Conservation (phyloP, 2,797 vertebrate genomes). For the Apogon talboti region DNA sequence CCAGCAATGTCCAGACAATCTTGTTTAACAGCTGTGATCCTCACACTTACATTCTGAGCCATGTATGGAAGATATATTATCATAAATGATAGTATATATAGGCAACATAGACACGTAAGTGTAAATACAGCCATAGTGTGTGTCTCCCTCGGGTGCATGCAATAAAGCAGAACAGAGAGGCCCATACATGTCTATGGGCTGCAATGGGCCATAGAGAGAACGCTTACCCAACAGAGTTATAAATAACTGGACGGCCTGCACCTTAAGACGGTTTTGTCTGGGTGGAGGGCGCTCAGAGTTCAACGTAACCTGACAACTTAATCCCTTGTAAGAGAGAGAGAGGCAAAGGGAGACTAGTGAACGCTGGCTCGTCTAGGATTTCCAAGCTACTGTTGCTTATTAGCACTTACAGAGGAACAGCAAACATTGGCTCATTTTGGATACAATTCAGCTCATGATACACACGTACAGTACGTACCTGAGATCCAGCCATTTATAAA, state of each 20-base stretch:
- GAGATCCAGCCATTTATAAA: slow-evolving; percentile 4
- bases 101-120: background rate
- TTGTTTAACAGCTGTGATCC: slow-evolving; percentile 63
- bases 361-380: slow-evolving; percentile 50
- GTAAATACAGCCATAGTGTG: slow-evolving; percentile 12
- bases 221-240: slow-evolving; percentile 73
- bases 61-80: background rate
- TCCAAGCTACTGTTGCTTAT: slow-evolving; percentile 67
- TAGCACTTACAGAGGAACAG: slow-evolving; percentile 42
- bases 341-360: slow-evolving; percentile 42
- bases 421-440: slow-evolving; percentile 42
- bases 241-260: slow-evolving; percentile 75
- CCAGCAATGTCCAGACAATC: slow-evolving; percentile 55
- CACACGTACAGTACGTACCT: background rate
- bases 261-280: slow-evolving; percentile 82
- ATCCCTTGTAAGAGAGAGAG: slow-evolving; percentile 74
- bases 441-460: slow-evolving; percentile 32
- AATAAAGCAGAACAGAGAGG: slow-evolving; percentile 41
- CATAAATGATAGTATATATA: background rate
- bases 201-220: slow-evolving; percentile 57
- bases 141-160: slow-evolving; percentile 13
- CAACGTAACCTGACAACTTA: slow-evolving; percentile 81
- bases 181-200: slow-evolving; percentile 59
- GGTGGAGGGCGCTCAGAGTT: slow-evolving; percentile 71
- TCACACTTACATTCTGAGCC: slow-evolving; percentile 18